Evolutionary conservation across 2,797 vertebrate genomes (phyloP).

Genomic region (Mycteria americana): DNA sequence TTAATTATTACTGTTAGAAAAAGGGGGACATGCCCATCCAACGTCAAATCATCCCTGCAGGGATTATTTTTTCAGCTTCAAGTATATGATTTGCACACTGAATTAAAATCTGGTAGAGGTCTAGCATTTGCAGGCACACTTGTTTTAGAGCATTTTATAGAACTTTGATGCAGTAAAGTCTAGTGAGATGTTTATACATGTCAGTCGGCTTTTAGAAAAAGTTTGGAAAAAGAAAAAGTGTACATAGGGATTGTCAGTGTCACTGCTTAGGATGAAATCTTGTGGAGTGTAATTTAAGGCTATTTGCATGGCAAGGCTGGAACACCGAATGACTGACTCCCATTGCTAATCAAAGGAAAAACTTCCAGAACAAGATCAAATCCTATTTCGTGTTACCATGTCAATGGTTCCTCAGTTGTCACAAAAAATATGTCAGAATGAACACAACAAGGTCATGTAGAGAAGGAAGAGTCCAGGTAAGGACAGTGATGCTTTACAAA

Average conservation of each 20-base stretch:
- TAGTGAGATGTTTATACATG: fast-evolving
- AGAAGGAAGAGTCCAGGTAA: not conserved
- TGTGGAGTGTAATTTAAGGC: not conserved
- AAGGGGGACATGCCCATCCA: not conserved
- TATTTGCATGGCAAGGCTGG: not conserved
- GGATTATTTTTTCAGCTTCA: not conserved
- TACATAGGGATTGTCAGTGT: not conserved
- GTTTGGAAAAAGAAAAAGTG: not conserved
- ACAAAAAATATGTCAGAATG: constrained; percentile 9
- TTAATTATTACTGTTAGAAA: not conserved
- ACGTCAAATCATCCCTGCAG: not conserved
- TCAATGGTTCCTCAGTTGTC: not conserved
- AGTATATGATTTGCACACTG: not conserved
- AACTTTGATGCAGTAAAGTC: not conserved
- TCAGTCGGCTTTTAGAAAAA: not conserved
- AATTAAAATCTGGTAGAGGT: not conserved
- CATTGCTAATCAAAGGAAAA: not conserved
- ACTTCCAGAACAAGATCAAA: not conserved
- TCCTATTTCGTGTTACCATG: not conserved
- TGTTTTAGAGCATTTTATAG: not conserved
- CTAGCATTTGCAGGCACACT: not conserved
- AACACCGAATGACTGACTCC: not conserved
- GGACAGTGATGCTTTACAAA: not conserved
- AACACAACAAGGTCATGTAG: not conserved
- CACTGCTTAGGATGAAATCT: not conserved